Evolutionary conservation across 1,140 invertebrate genomes (phyloP), one percentile per base, ranked within the genome.

Genomic region (Drepana arcuata): DNA sequence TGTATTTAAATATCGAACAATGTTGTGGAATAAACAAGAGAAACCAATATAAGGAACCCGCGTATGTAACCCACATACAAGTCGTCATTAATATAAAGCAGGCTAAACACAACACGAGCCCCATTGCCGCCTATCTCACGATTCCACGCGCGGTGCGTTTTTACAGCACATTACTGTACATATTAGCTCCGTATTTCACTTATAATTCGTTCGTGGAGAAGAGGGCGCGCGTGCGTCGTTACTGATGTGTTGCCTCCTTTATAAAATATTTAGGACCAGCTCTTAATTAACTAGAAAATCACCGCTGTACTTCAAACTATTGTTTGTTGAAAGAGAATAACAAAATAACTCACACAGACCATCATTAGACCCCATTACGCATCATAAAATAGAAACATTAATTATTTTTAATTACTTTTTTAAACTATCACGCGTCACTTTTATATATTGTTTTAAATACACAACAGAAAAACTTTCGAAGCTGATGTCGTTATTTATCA

Each of bases 401-500:
- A 21, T 21, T 5, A 9, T 9, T 56, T 32, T 49, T 43, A 48
- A 61, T 65, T 59, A 63, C 55, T 40, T 54, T 47, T 53, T 50
- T 29, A 28, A 40, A 59, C 52, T 53, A 59, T 46, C 41, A 58
- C 36, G 54, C 10, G 43, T 46, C 54, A 47, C 45, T 44, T 12
- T 34, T 50, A 56, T 29, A 58, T 55, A 58, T 59, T 53, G 52
- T 50, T 53, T 55, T n/a, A n/a, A n/a, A n/a, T n/a, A n/a, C n/a
- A n/a, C n/a, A n/a, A n/a, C n/a, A n/a, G 10, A 23, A 43, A 52
- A 54, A 64, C 30, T 40, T 37, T 24, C 11, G 45, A 50, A 53
- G 50, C 16, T 41, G 39, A 47, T 48, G 54, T 70, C 55, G 61
- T 79, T 67, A 67, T 63, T 75, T 64, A 65, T 68, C 58, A 61